phyloP scores from a whole-genome alignment of 2,113 vertebrate genomes.

The Leptobrachium ailaonicum region DNA sequence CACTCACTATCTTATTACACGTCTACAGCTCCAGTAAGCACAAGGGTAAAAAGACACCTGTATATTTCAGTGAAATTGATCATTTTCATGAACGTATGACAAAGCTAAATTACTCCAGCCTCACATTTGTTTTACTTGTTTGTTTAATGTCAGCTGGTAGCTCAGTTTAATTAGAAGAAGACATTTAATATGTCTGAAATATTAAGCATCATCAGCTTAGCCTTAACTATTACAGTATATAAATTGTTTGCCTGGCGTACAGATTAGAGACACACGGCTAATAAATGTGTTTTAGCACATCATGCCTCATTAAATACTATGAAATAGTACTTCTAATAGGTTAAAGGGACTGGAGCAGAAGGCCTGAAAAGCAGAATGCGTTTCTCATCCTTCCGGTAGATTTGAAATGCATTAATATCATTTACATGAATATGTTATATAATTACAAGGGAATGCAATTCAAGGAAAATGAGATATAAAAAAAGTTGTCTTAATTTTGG shows the following conservation, averaged over 20 bases:
- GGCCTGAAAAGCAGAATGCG: background rate
- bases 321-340: background rate
- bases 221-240: slow-evolving; percentile 3
- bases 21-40: too few species aligned
- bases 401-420: too few species aligned
- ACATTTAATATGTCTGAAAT: slow-evolving; percentile 7
- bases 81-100: background rate
- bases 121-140: slow-evolving; percentile 11
- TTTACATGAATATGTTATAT: too few species aligned
- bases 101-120: background rate
- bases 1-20: too few species aligned
- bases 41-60: background rate
- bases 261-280: background rate
- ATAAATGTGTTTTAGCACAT: background rate
- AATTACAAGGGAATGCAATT: too few species aligned
- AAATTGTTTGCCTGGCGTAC: background rate
- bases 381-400: background rate
- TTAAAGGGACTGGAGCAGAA: background rate
- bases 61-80: background rate
- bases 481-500: too few species aligned
- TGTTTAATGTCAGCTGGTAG: background rate
- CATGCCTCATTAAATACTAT: slow-evolving; percentile 2
- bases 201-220: background rate
- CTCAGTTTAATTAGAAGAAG: background rate
- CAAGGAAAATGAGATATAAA: too few species aligned